Base-by-base conservation (phyloP, 2,113 vertebrate genomes). In the Okapia johnstoni region DNA sequence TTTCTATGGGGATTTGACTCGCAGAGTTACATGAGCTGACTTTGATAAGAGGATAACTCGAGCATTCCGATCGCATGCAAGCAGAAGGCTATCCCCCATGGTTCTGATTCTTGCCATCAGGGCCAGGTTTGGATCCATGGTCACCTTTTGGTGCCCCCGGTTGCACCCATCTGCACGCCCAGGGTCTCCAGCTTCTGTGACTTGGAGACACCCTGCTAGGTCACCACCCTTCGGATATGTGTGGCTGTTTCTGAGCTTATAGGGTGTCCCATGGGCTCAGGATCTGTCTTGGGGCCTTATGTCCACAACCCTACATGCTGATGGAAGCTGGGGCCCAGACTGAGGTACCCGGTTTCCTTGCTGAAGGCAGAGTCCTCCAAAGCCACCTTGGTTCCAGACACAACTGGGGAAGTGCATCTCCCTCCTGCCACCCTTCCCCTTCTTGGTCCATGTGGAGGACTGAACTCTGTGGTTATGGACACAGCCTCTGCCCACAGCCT, bases 381-480 rank as follows among this genome's bases (percentile, higher is more conserved):
- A 52, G 40, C 6, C 76, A 21, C 28, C 1, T 30, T 21, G 1
- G 10, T 60, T 55, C 63, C 30, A n/a, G 58, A 48, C 63, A 36
- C 70, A 89, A 26, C 4, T 4, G 6, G 33, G 33, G 46, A 48
- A 33, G 7, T 26, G 19, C 30, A 6, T 73, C 26, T 19, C 4
- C 8, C 25, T 12, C 16, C 17, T 21, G 6, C 13, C 14, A 5
- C 3, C 25, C 7, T 11, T 6, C 21, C n/a, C 63, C 57, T 70
- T 11, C 30, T 17, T 7, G 25, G 63, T 83, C 48, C 28, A 9
- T 16, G 3, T 14, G 36, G 50, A 10, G 30, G 48, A 70, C 36
- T 36, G 43, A 76, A 50, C 8, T 40, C 3, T 43, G 76, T 54
- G n/a, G 87, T 90, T 30, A 94, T 93, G 97, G 91, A 97, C 50